Evolutionary conservation across 2,797 vertebrate species (phyloP).

Genomic region (Muraenolepis orangiensis): DNA sequence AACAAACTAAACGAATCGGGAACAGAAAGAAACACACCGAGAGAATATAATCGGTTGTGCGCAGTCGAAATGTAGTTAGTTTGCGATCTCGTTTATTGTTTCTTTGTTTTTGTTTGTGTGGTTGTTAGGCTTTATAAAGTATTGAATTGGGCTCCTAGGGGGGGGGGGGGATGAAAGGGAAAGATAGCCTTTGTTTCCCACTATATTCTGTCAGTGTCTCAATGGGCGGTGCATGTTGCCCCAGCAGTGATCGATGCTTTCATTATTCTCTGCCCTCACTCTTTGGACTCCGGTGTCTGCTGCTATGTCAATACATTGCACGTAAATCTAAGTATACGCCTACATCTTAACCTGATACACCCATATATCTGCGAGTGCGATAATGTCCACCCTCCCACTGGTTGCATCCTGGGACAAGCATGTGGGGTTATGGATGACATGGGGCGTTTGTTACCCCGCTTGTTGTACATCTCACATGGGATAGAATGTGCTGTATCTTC

Average conservation of each 20-base stretch:
- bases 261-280: not conserved
- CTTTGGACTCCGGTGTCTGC: not conserved
- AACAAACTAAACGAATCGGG: not conserved
- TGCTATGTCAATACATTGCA: not conserved
- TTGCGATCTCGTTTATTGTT: not conserved
- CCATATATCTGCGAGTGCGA: not conserved
- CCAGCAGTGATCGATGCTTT: not conserved
- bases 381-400: not conserved
- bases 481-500: not conserved
- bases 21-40: not conserved
- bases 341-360: too few species aligned
- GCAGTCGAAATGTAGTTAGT: not conserved
- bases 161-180: not conserved
- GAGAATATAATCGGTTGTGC: not conserved
- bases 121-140: not conserved
- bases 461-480: not conserved
- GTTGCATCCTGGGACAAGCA: not conserved
- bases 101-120: not conserved
- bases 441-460: not conserved
- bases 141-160: not conserved
- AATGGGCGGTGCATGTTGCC: not conserved
- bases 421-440: not conserved
- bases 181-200: not conserved
- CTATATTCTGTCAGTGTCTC: not conserved
- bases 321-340: not conserved